Evolutionary conservation across 2,797 vertebrate genomes (phyloP).

Genomic region (Acanthis flammea): DNA sequence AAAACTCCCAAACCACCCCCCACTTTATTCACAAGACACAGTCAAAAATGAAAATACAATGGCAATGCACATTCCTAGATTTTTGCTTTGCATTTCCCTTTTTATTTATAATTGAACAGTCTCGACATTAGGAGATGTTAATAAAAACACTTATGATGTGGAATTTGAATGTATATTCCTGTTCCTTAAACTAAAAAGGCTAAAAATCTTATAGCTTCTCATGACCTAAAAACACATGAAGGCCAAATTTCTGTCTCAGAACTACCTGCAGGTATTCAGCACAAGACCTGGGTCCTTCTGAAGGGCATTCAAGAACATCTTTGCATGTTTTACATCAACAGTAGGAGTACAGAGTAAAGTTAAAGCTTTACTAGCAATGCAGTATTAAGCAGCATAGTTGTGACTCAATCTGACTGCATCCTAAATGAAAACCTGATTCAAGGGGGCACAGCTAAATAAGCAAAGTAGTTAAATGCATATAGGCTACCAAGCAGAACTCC

Average conservation of each 20-base stretch:
- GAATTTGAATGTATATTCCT: neutral
- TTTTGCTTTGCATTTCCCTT: neutral
- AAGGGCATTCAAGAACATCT: neutral
- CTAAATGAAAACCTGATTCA: neutral
- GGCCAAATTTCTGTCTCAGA: neutral
- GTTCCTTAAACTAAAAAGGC: neutral
- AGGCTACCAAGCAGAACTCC: neutral
- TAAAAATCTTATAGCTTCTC: neutral
- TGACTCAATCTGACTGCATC: neutral
- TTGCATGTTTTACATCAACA: neutral
- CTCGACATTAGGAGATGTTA: neutral
- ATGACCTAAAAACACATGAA: neutral
- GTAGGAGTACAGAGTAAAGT: neutral
- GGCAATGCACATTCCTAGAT: neutral
- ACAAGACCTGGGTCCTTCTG: neutral
- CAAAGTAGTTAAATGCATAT: neutral
- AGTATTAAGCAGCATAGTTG: neutral
- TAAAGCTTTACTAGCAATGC: constrained; percentile 10
- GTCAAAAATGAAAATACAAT: neutral
- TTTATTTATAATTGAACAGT: neutral
- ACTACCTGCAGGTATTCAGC: neutral
- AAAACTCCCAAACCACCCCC: neutral
- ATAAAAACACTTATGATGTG: neutral
- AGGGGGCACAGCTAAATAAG: neutral
- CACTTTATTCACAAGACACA: neutral